These are phyloP conservation scores for Dynastes hyllus DNA, from an alignment of 2,888 invertebrate genomes.

Conservation along the genomic window DNA sequence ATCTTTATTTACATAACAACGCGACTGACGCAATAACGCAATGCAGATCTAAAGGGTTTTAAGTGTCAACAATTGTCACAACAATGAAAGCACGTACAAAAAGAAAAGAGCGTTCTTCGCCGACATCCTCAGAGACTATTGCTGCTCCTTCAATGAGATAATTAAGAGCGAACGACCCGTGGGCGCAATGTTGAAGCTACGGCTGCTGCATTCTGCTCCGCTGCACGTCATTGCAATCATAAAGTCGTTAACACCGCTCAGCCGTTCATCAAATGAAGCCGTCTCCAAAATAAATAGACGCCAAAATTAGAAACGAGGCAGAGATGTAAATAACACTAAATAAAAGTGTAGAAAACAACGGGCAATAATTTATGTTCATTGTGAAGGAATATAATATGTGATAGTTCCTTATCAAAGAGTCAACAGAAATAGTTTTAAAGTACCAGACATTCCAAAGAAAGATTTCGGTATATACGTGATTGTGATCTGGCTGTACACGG, in stretches of 20 bases:
- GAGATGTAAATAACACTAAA: not conserved
- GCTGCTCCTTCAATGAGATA: constrained; percentile 13
- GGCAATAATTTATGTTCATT: not conserved
- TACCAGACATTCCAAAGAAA: not conserved
- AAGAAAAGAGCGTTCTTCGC: not conserved
- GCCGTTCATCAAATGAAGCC: not conserved
- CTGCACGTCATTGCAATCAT: constrained; percentile 6
- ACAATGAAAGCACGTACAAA: not conserved
- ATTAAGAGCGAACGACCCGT: constrained; percentile 6
- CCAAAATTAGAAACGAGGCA: constrained; percentile 8
- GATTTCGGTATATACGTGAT: not conserved
- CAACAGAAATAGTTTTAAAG: constrained; percentile 14
- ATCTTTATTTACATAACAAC: not conserved
- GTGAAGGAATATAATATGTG: not conserved
- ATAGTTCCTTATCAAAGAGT: constrained; percentile 15
- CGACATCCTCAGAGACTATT: not conserved
- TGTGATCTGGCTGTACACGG: not conserved
- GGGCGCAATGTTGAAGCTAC: not conserved
- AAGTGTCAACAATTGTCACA: constrained; percentile 10
- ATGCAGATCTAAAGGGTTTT: not conserved
- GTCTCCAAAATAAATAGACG: constrained; percentile 2
- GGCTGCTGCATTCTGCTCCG: constrained; percentile 1
- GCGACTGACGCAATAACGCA: not conserved
- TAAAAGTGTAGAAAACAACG: not conserved
- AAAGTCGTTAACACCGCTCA: constrained; percentile 2